Base-by-base conservation (phyloP, 2,113 vertebrate species). In the Gymnobelideus leadbeateri region DNA sequence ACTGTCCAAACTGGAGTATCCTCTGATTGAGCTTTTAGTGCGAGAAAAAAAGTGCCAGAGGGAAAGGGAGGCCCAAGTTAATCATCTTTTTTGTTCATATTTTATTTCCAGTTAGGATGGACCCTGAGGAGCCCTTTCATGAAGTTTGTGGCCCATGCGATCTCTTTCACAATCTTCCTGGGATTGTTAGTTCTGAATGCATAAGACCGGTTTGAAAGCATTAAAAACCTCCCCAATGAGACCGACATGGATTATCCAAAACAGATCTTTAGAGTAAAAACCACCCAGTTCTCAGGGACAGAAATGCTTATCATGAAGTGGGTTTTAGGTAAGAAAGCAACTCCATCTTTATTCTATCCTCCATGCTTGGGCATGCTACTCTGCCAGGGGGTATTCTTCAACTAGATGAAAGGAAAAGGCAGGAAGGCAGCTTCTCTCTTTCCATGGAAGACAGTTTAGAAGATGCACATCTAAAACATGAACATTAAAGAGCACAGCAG, bases 281-380 rank as follows among this genome's bases (percentile, higher is more conserved):
- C 99, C 92, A 99, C 99, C 7, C 99, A 99, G 98, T 99, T 99
- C 98, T 99, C 99, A 52, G 99, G 99, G 99, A 99, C 99, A 1
- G 99, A 99, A 98, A 97, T 99, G 98, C 98, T 99, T 97, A 99
- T 99, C 98, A 99, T 99, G 99, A 99, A 99, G 96, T 99, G 99
- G 99, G 99, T 99, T 57, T 95, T 99, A 97, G 99, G 99, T 99
- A 98, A 99, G 99, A 94, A 90, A 95, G 94, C 53, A 3, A 3
- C 51, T 93, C 89, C 55, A 26, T n/a, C 93, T 93, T 94, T 91
- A 10, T 21, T 54, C 26, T 89, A 54, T 90, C 84, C 54, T 55
- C 50, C 50, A 8, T 19, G 91, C 7, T 23, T 84, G n/a, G 68
- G n/a, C 37, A 84, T 84, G 16, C n/a, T 43, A 8, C 68, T 84